Evolutionary conservation across 2,113 vertebrate species (phyloP), one percentile per base, ranked within the genome.

Genomic region (Laterallus jamaicensis): DNA sequence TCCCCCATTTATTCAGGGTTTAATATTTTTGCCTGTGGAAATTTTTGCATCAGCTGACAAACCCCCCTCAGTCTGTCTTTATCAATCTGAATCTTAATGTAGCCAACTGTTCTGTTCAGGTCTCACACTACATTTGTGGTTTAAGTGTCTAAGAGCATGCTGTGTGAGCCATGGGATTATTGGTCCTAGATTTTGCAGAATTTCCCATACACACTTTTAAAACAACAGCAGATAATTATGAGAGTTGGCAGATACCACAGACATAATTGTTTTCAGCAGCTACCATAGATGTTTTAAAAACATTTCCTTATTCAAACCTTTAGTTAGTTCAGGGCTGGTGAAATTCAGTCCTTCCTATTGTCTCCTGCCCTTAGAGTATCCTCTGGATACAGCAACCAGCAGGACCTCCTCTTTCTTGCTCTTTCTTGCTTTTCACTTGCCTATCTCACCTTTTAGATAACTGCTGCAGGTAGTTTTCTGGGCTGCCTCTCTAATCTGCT

Each of bases 121-220:
- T 95, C 87, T 91, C 62, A 79, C 50, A 58, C 81, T 70, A 12
- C 28, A 25, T 71, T 95, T 89, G 75, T 79, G 37, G 59, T 71
- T 19, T 75, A 75, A 89, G 77, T 76, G 90, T 73, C 74, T 94
- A 87, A 84, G 87, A 90, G 87, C 84, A 50, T 79, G 56, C 81
- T 89, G 54, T 97, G 74, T 94, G 74, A 89, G 84, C 78, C 75
- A 58, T n/a, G 78, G 71, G 40, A 92, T 89, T 87, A 82, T 62
- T 94, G 84, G 91, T 94, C 87, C 84, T 96, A 85, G 84, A 75
- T 94, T 92, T 92, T 84, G 71, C 70, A 90, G 47, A 86, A 87
- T 94, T 96, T 76, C 87, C 58, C 54, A 42, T 73, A 49, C 81
- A 40, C 63, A 24, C 63, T 85, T 94, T 70, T 94, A 85, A 93